Conservation (phyloP, 2,888 invertebrate species). For the Drosophila lacicola region DNA sequence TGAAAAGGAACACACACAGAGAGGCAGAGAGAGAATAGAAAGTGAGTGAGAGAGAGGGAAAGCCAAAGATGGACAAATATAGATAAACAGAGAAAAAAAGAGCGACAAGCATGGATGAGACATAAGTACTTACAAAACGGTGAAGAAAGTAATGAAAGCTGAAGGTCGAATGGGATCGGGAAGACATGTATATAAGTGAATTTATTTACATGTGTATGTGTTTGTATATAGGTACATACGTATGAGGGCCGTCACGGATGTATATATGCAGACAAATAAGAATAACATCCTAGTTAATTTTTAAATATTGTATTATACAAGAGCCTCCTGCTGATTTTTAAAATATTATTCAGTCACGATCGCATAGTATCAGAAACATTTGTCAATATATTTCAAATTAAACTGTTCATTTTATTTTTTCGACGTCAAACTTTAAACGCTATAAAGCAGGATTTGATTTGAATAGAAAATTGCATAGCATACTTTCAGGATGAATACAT, state of each 20-base stretch:
- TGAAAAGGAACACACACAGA: slow-evolving; percentile 27
- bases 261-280: slow-evolving; percentile 16
- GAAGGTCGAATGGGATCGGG: slow-evolving; percentile 32
- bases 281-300: slow-evolving; percentile 3
- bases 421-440: too few species aligned
- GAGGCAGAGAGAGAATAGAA: slow-evolving; percentile 14
- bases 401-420: not conserved
- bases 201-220: slow-evolving; percentile 21
- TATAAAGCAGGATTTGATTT: not conserved
- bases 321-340: not conserved
- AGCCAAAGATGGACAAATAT: slow-evolving; percentile 11
- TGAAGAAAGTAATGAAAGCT: slow-evolving; percentile 36
- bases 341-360: too few species aligned
- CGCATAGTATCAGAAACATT: not conserved
- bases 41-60: slow-evolving; percentile 10
- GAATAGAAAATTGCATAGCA: not conserved
- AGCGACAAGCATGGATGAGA: slow-evolving; percentile 44
- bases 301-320: not conserved
- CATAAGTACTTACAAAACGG: slow-evolving; percentile 35
- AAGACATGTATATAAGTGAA: slow-evolving; percentile 18
- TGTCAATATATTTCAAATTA: not conserved
- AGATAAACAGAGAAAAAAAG: slow-evolving; percentile 18
- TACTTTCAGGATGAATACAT: not conserved
- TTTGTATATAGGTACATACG: slow-evolving; percentile 29
- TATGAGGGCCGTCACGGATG: slow-evolving; percentile 20